These are phyloP conservation scores for Noctua janthe DNA, from an alignment of 2,888 invertebrate species.

Conservation along the genomic window DNA sequence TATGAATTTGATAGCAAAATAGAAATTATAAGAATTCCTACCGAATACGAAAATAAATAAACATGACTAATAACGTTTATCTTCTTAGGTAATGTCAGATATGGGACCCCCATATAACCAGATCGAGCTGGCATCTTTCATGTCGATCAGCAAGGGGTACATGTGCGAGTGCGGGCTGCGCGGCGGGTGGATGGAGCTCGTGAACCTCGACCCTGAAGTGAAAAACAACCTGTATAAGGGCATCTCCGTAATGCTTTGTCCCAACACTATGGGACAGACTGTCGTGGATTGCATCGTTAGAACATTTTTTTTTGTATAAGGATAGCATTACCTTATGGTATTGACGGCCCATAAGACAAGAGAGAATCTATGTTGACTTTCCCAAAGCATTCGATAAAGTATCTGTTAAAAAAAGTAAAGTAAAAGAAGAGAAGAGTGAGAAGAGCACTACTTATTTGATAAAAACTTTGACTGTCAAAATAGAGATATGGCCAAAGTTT, in stretches of 20 bases:
- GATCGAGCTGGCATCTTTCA: constrained; percentile 98
- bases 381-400: too few relatives aligned
- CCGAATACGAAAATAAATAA: background rate
- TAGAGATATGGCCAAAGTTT: too few relatives aligned
- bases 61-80: background rate
- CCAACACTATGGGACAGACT: constrained; percentile 97
- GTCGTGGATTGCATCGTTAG: constrained; percentile 95
- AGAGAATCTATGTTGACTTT: too few relatives aligned
- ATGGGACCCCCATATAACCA: constrained; percentile 96
- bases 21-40: background rate
- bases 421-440: too few relatives aligned
- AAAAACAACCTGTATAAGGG: constrained; percentile 94
- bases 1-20: too few relatives aligned
- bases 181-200: constrained; percentile 98
- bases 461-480: too few relatives aligned
- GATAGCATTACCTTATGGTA: background rate
- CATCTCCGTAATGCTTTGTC: constrained; percentile 97
- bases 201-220: constrained; percentile 94
- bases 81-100: constrained; percentile 93
- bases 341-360: too few relatives aligned
- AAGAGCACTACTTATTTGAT: too few relatives aligned
- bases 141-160: constrained; percentile 98
- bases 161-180: constrained; percentile 98
- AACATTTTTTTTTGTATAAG: background rate
- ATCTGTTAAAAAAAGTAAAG: too few relatives aligned